Conservation (phyloP, 2,888 invertebrate species). For the Acholoe squamosa region DNA sequence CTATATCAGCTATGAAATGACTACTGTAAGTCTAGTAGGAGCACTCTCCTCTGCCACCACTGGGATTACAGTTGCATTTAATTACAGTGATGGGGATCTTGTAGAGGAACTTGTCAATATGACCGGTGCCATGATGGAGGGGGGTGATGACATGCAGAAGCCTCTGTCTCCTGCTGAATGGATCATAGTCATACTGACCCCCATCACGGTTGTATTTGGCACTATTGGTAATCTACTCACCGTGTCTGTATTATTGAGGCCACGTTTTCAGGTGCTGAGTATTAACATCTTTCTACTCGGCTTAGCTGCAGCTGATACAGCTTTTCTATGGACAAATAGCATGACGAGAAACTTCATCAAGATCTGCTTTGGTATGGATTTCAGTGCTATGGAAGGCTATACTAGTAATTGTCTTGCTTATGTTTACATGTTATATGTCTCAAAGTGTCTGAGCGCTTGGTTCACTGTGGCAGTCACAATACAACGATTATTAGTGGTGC, state of each 20-base stretch:
- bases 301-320: slow-evolving; percentile 33
- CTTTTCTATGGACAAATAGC: slow-evolving; percentile 56
- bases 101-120: no score
- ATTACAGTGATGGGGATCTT: no score
- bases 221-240: slow-evolving; percentile 25
- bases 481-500: slow-evolving; percentile 1
- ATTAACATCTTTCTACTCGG: not conserved
- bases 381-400: not conserved
- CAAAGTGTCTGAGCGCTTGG: slow-evolving; percentile 52
- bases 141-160: not conserved
- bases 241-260: not conserved
- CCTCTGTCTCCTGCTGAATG: not conserved
- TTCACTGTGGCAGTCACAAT: slow-evolving; percentile 48
- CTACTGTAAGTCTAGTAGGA: no score
- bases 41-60: no score
- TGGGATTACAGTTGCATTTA: no score
- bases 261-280: not conserved
- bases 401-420: not conserved
- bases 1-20: no score
- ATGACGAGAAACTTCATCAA: slow-evolving; percentile 47
- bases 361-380: slow-evolving; percentile 29
- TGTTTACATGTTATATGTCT: slow-evolving; percentile 34
- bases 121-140: no score
- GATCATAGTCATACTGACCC: slow-evolving; percentile 10
- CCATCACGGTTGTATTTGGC: slow-evolving; percentile 23